Evolutionary conservation across 2,888 invertebrate genomes (phyloP), one percentile per base, ranked within the genome.

Genomic region (Ryuthela nishihirai): DNA sequence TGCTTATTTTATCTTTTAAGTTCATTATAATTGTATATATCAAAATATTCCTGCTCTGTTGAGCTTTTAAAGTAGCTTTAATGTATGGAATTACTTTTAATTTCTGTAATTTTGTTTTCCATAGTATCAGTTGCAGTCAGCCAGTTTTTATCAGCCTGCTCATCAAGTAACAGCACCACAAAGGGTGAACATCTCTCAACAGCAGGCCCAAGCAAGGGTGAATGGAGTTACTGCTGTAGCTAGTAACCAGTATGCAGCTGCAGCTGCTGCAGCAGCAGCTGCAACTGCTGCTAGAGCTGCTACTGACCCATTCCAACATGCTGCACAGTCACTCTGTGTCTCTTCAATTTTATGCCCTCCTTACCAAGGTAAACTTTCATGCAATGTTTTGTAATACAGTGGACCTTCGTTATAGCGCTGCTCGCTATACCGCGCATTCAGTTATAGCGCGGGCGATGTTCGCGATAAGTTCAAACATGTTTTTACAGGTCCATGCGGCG

Each of bases 311-410:
- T 93, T 93, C 80, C 75, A 74, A 61, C 64, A 62, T 41, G 62
- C 65, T 10, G 59, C 65, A 15, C 65, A 65, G 23, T 88, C 91
- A 70, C 88, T 92, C 75, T 81, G 94, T 74, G 91, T 93, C 32
- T 91, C 92, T n/a, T 92, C 93, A 42, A 88, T 94, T 70, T 80
- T 94, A 49, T 93, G 93, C 75, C 92, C 91, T 70, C 74, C 74
- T 25, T 89, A 93, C 72, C 92, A 91, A 79, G 84, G 73, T 72
- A 52, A 50, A 17, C 5, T 34, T 34, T 34, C 5, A 34, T 34
- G n/a, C n/a, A n/a, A n/a, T n/a, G n/a, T n/a, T n/a, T n/a, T n/a
- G n/a, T n/a, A n/a, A n/a, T n/a, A n/a, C n/a, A n/a, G n/a, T n/a
- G n/a, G n/a, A n/a, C n/a, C n/a, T n/a, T n/a, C n/a, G n/a, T n/a